phyloP scores from a whole-genome alignment of 2,888 invertebrate genomes.

The Netelia melanura region DNA sequence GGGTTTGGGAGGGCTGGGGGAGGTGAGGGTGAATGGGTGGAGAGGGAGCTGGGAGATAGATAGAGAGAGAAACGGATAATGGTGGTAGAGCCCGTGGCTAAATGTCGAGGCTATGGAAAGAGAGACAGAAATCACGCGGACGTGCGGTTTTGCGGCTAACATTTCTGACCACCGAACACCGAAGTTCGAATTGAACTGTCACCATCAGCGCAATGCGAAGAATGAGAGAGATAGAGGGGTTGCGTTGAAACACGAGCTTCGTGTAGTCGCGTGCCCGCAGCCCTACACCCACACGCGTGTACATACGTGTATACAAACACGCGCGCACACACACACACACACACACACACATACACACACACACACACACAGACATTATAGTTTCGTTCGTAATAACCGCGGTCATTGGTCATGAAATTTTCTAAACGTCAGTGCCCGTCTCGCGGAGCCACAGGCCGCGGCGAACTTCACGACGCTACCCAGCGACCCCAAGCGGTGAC shows the following conservation, averaged over 20 bases:
- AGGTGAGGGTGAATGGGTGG: too few relatives aligned
- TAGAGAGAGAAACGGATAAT: conserved; percentile 43
- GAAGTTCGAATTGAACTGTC: conserved; percentile 85
- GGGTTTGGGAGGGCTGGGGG: not conserved
- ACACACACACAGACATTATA: too few relatives aligned
- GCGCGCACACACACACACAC: too few relatives aligned
- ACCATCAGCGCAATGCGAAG: conserved; percentile 79
- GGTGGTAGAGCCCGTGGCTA: conserved; percentile 57
- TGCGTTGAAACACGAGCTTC: conserved; percentile 21
- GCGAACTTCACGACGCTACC: conserved; percentile 13
- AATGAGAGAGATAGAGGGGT: conserved; percentile 17
- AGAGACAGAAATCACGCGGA: conserved; percentile 82
- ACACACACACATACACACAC: too few relatives aligned
- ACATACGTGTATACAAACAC: too few relatives aligned
- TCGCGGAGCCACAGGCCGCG: not conserved
- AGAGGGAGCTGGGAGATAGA: not conserved
- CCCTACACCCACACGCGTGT: conserved; percentile 73
- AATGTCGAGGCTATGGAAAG: conserved; percentile 69
- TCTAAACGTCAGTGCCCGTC: conserved; percentile 74
- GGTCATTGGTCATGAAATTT: conserved; percentile 78
- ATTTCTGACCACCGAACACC: conserved; percentile 84
- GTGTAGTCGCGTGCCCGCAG: conserved; percentile 72
- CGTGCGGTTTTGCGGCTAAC: conserved; percentile 83
- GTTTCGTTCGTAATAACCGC: conserved; percentile 80
- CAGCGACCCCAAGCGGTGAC: conserved; percentile 1